phyloP scores from a whole-genome alignment of 2,113 vertebrate genomes.

The Puntigrus tetrazona region DNA sequence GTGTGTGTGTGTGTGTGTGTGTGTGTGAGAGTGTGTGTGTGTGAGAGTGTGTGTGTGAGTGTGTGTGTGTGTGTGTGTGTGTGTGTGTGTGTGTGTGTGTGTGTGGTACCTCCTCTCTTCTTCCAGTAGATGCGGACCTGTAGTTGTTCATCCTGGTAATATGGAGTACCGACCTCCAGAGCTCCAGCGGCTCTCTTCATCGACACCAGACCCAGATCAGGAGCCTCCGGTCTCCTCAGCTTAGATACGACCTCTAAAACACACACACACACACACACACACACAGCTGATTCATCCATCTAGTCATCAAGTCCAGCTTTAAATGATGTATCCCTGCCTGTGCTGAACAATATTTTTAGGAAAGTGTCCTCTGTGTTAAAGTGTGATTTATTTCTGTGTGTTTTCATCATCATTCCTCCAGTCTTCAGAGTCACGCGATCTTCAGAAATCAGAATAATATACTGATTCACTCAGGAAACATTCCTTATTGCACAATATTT shows the following conservation, averaged over 20 bases:
- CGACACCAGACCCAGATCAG: slow-evolving; percentile 67
- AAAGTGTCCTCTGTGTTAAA: too few relatives aligned
- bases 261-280: background rate
- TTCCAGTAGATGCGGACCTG: slow-evolving; percentile 97
- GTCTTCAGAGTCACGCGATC: too few relatives aligned
- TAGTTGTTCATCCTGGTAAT: slow-evolving; percentile 89
- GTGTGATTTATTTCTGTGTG: too few relatives aligned
- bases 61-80: slow-evolving; percentile 1
- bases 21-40: slow-evolving; percentile 12
- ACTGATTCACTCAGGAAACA: too few relatives aligned
- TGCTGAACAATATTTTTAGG: too few relatives aligned
- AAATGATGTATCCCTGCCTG: too few relatives aligned
- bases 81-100: background rate
- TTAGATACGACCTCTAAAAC: slow-evolving; percentile 64
- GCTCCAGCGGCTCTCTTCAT: slow-evolving; percentile 76
- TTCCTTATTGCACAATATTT: too few relatives aligned
- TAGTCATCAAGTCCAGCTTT: background rate
- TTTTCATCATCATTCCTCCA: too few relatives aligned
- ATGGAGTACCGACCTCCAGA: slow-evolving; percentile 88
- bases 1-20: background rate
- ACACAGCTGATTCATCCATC: background rate
- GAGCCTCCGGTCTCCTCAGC: slow-evolving; percentile 75
- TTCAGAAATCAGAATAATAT: too few relatives aligned
- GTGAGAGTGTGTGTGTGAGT: background rate
- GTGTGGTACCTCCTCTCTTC: slow-evolving; percentile 82